Base-by-base conservation (phyloP, 2,888 invertebrate genomes). In the Cybosia mesomella region DNA sequence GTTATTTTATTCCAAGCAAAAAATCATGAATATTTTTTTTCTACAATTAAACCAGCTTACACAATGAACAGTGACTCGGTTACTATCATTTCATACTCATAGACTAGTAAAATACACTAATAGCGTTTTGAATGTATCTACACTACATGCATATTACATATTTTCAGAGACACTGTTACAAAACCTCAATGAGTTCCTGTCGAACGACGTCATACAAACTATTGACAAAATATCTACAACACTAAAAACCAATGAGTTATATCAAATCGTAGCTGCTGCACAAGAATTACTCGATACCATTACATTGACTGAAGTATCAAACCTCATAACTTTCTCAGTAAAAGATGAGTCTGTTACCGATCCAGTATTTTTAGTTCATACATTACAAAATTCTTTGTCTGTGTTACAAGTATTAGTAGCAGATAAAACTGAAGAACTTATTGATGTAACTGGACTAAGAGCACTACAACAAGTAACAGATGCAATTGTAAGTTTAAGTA, bases 141-240 rank as follows among this genome's bases (percentile, higher is more conserved):
- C 28, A 71, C 28, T 72, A 71, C 61, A 76, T 73, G 3, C 32
- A 36, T 60, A 21, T 77, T 78, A 76, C 67, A 80, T 53, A 71
- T 80, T 81, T 81, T 81, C 80, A 81, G 80, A 79, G 53, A 76
- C 71, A 74, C 75, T 81, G 11, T 70, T 83, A 68, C 80, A 83
- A 67, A 82, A 82, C 67, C 80, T 89, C 71, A 79, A 86, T 64
- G 80, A 83, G n/a, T 88, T 81, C 68, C 73, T 85, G 67, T 79
- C 82, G 3, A 81, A 85, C 18, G 76, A 85, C 58, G 67, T 83
- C 18, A 63, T 75, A 63, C 74, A 82, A 70, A 73, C 78, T 49
- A 59, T 87, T 7, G 61, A 76, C 39, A 66, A 82, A 70, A 74
- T 86, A 73, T 74, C 77, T 24, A 65, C 67, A 18, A 67, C 71